Percentiles rank a stretch among this genome's conserved stretches.
phyloP scores from a whole-genome alignment of 2,888 invertebrate species.

The Brachypterus glaber region DNA sequence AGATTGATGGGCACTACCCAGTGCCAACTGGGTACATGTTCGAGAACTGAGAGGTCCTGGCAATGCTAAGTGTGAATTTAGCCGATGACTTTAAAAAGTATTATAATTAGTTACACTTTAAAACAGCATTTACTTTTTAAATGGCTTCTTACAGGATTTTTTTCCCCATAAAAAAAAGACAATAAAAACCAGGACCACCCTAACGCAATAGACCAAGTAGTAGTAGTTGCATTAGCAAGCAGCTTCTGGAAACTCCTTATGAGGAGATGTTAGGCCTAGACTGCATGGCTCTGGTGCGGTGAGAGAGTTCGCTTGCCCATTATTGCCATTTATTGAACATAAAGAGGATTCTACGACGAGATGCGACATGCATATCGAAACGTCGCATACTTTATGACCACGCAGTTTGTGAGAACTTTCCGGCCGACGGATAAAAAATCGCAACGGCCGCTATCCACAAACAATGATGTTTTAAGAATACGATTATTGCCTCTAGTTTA shows the following conservation, averaged over 20 bases:
- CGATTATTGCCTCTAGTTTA: too few relatives aligned
- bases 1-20: too few relatives aligned
- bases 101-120: too few relatives aligned
- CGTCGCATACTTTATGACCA: slow-evolving; percentile 35
- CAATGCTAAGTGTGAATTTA: too few relatives aligned
- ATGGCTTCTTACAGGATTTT: too few relatives aligned
- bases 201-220: too few relatives aligned
- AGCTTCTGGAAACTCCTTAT: slow-evolving; percentile 35
- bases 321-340: slow-evolving; percentile 36
- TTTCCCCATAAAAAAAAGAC: too few relatives aligned
- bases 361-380: slow-evolving; percentile 39
- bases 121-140: too few relatives aligned
- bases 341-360: slow-evolving; percentile 37
- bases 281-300: slow-evolving; percentile 39
- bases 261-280: slow-evolving; percentile 33
- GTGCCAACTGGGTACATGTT: too few relatives aligned
- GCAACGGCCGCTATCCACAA: slow-evolving; percentile 16
- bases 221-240: slow-evolving; percentile 24
- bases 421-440: slow-evolving; percentile 27
- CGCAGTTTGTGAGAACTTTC: slow-evolving; percentile 37
- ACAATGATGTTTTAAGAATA: slow-evolving; percentile 24
- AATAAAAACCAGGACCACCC: too few relatives aligned
- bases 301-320: slow-evolving; percentile 37
- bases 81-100: too few relatives aligned
- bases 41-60: too few relatives aligned